Conservation (phyloP, 64 coral and sea anemone species). For the Pocillopora damicornis region DNA sequence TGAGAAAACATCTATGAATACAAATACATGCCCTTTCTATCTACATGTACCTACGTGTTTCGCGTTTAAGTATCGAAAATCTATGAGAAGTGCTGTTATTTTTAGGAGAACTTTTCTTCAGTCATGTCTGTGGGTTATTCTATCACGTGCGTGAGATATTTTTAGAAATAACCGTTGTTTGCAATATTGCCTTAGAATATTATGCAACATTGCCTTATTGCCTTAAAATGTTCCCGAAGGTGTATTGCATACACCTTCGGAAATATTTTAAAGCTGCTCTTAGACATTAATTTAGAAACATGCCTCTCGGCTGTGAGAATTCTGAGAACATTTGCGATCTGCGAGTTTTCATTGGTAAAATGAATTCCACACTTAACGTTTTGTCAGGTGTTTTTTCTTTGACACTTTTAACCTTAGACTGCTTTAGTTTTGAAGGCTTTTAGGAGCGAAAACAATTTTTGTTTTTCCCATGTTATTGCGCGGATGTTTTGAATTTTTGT, state of each 20-base stretch:
- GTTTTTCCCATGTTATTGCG: not conserved
- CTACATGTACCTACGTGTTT: no score
- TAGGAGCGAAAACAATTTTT: not conserved
- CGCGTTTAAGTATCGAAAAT: no score
- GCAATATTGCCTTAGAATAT: conserved; percentile 1
- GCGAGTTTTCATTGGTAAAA: no score
- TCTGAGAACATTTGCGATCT: not conserved
- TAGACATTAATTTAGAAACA: not conserved
- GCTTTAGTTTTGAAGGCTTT: not conserved
- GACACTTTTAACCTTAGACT: no score
- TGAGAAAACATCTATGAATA: no score
- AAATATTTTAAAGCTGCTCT: not conserved
- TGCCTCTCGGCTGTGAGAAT: not conserved
- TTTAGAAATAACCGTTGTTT: not conserved
- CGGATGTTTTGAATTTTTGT: conserved; percentile 9
- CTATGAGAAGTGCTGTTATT: no score
- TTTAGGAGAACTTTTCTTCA: no score
- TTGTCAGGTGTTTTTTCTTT: no score
- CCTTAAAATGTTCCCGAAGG: not conserved
- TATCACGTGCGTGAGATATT: not conserved
- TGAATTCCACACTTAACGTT: no score
- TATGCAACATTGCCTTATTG: not conserved
- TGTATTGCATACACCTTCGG: not conserved
- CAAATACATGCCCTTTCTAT: no score
- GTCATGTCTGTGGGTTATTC: not conserved